Base-by-base conservation (phyloP, 2,113 vertebrate genomes). In the Dryoscopus gambensis region DNA sequence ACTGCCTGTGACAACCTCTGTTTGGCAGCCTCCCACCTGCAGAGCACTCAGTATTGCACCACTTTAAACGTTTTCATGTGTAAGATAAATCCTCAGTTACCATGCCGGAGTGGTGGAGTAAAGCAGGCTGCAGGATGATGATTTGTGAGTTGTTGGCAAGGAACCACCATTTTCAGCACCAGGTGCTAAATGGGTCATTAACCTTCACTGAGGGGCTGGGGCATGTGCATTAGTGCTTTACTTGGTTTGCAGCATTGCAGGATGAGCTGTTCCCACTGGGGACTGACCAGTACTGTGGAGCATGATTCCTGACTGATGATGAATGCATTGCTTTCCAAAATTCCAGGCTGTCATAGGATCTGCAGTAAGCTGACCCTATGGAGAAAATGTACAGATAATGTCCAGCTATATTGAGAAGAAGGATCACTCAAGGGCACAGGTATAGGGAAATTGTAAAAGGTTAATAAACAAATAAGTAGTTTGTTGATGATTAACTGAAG, bases 381-480 rank as follows among this genome's bases (percentile, higher is more conserved):
- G 73, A 84, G 64, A 63, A 92, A 76, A 62, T 53, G 28, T 33
- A 18, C 25, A 74, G 53, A 15, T 65, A 40, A 31, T 18, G 30
- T 59, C 42, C 47, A 47, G 59, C 55, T 62, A 0, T 63, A 30
- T 0, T 55, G 56, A 88, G 59, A 71, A 68, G 59, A 27, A 76
- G 25, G 25, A 76, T 80, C 46, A 67, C 30, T 13, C 24, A 57
- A 74, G 23, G 27, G 27, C 39, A 39, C 11, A 10, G 11, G 2
- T 22, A 74, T 4, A 75, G 11, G 16, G n/a, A 80, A 87, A 35
- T 59, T 79, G 23, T 37, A 53, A 88, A 89, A 64, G 25, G 25
- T 85, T 83, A 67, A 89, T 87, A 75, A 80, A 68, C 42, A 93
- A 89, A 33, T 67, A 57, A 80, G 31, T 65, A 35, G 42, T 35